A percentile compares a stretch with the other conserved stretches of the same genome.
Evolutionary conservation across 2,888 invertebrate species (phyloP).

Genomic region (Dasypogon diadema): DNA sequence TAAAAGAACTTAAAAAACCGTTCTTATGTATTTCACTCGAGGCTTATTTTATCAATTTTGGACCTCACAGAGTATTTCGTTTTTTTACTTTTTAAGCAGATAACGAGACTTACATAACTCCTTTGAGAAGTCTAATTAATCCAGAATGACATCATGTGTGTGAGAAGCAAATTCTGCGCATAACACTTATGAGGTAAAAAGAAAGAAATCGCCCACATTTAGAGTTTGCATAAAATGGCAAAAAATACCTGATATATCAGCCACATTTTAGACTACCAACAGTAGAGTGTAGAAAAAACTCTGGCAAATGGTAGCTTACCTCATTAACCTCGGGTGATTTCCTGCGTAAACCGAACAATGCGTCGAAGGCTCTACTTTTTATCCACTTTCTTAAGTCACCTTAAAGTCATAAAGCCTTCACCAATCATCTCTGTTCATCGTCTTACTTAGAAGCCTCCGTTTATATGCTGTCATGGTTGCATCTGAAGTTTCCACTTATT

Average conservation of each 20-base stretch:
- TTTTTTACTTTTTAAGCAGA: not conserved
- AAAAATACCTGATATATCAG: not conserved
- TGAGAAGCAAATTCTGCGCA: not conserved
- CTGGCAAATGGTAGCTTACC: constrained; percentile 58
- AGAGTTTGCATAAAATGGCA: not conserved
- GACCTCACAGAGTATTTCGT: not conserved
- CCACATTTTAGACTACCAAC: constrained; percentile 1
- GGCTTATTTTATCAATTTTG: not conserved
- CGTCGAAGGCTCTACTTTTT: constrained; percentile 31
- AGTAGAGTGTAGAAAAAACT: not conserved
- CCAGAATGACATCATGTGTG: constrained; percentile 13
- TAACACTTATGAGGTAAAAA: not conserved
- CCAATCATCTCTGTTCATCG: constrained; percentile 27
- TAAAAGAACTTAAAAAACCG: too few species aligned
- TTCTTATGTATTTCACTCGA: too few species aligned
- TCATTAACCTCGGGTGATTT: constrained; percentile 61
- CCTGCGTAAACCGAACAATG: constrained; percentile 57
- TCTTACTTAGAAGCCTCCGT: not conserved
- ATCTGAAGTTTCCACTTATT: too few species aligned
- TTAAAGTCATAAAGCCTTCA: constrained; percentile 38
- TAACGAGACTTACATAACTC: not conserved
- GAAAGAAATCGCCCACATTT: not conserved
- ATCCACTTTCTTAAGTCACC: constrained; percentile 15
- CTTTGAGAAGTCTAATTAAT: not conserved
- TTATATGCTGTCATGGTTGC: too few species aligned